phyloP scores from a whole-genome alignment of 2,797 vertebrate genomes.

The Lepilemur septentrionalis region DNA sequence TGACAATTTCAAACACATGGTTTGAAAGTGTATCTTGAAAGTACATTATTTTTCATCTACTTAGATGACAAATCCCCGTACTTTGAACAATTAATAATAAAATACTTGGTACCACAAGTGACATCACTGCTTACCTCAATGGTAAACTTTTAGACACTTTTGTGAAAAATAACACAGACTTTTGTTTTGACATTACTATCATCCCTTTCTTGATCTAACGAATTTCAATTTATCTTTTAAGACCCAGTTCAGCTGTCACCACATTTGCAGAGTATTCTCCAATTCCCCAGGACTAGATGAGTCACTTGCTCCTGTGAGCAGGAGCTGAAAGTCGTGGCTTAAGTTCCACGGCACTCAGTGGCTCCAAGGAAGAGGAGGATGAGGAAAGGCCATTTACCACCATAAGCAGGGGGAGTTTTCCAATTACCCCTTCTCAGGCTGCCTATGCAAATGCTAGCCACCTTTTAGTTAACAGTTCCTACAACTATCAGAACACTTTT shows the following conservation, averaged over 20 bases:
- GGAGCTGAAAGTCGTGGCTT: background rate
- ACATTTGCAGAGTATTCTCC: background rate
- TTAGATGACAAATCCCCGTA: background rate
- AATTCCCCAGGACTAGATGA: background rate
- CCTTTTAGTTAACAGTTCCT: background rate
- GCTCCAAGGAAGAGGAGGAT: background rate
- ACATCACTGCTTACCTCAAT: background rate
- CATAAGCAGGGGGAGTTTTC: background rate
- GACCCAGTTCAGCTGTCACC: background rate
- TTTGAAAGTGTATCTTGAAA: background rate
- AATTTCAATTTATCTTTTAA: background rate
- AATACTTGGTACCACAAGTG: conserved; percentile 6
- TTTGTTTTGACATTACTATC: background rate
- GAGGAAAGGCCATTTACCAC: background rate
- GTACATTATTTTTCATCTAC: background rate
- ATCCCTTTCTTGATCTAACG: background rate
- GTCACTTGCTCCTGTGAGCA: background rate
- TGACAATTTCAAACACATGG: background rate
- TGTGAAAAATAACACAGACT: background rate
- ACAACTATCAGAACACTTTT: background rate
- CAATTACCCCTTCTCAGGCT: background rate
- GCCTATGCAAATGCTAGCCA: background rate
- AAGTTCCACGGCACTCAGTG: background rate
- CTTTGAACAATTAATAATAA: background rate
- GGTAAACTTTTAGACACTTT: background rate